Base-by-base conservation (phyloP, 1,140 invertebrate species). In the Battus philenor region DNA sequence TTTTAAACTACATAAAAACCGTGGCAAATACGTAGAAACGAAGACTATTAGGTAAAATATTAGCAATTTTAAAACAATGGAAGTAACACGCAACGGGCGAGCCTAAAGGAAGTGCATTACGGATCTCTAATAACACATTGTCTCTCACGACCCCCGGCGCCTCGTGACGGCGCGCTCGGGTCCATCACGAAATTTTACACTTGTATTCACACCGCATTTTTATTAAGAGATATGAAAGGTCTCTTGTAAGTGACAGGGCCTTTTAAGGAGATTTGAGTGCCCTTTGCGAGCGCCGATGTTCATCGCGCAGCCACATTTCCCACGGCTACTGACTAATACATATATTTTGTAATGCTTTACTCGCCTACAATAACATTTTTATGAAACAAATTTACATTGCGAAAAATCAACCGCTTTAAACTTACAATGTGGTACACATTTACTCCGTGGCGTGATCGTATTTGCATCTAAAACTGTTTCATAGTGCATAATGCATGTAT, bases 171-270 rank as follows among this genome's bases (percentile, higher is more conserved):
- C 69, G 57, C 66, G 66, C 69, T 67, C 63, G 68, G 65, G 73
- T 75, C 63, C 72, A 78, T 78, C 78, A 80, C 78, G 76, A 78
- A 70, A 76, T 64, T 71, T 76, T 69, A 69, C 73, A 72, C 65
- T 77, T 64, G 60, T 55, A 66, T 17, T 36, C 20, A 36, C 20
- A 36, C 64, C 70, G 75, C 62, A 84, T 78, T 75, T 81, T 79
- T 74, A n/a, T 79, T 79, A 79, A 74, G 62, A 74, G 68, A 81
- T 81, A 83, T 83, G 77, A 81, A 81, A 79, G 70, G 68, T 59
- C 55, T 52, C 61, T 58, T 41, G 58, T 68, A 71, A 76, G 64
- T 75, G 66, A 77, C 75, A 71, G 63, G 22, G 36, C 71, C 75
- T 71, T 82, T 71, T 77, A 76, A 59, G 72, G 71, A 31, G 44